A percentile compares a stretch with the other conserved stretches of the same genome.
These are phyloP conservation scores for Callinectes sapidus DNA, from an alignment of 2,888 invertebrate genomes.

Conservation along the genomic window DNA sequence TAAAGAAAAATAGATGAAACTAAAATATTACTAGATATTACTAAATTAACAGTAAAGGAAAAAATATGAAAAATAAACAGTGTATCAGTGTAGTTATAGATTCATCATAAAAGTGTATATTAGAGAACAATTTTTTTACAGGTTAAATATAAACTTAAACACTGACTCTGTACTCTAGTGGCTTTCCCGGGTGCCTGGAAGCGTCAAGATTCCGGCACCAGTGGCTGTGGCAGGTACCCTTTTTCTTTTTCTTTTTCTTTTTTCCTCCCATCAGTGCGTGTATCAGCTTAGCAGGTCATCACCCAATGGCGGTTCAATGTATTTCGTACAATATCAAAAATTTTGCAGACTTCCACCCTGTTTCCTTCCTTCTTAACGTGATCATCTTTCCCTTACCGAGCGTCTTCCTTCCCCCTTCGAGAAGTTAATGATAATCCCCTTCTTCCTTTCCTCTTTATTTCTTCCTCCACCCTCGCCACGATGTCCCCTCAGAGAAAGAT, in stretches of 20 bases:
- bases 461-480: constrained; percentile 29
- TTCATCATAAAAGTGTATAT: neutral
- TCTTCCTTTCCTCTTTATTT: constrained; percentile 37
- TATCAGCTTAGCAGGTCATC: neutral
- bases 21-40: too few species aligned
- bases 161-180: neutral
- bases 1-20: too few species aligned
- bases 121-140: neutral
- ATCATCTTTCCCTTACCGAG: constrained; percentile 30
- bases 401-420: constrained; percentile 26
- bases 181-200: neutral
- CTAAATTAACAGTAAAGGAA: too few species aligned
- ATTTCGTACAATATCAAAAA: neutral
- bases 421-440: constrained; percentile 37
- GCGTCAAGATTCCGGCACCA: neutral
- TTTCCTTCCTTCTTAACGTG: constrained; percentile 18
- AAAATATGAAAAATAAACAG: neutral
- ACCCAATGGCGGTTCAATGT: neutral
- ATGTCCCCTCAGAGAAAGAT: constrained; percentile 37
- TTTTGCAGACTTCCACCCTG: constrained; percentile 16
- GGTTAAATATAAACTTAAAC: neutral
- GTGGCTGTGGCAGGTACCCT: neutral
- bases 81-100: neutral
- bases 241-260: too few species aligned
- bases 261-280: constrained; percentile 1